Base-by-base conservation (phyloP, 2,888 invertebrate species). In the Mechanitis messenoides region DNA sequence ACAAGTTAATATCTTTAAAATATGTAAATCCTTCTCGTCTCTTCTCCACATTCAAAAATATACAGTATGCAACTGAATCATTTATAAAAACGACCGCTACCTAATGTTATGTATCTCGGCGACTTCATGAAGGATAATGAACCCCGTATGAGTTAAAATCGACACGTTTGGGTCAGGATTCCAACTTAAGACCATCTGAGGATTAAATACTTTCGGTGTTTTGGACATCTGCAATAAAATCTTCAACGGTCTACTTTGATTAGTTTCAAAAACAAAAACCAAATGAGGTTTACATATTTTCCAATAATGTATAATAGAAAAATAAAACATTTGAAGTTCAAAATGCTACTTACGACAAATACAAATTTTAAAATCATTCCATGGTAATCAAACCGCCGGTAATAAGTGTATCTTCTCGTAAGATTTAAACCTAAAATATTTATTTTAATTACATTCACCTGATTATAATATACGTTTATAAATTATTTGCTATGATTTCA, bases 311-410 rank as follows among this genome's bases (percentile, higher is more conserved):
- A 20, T 20, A 20, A 20, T 20, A 20, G 20, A 20, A 20, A 20
- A 20, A 20, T 20, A 20, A 20, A 20, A 20, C 20, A 20, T 20
- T 20, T 20, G 20, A 20, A 3, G n/a, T 9, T 20, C 2, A 28
- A 5, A 6, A 2, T 7, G 0, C 3, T 58, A 75, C 80, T 76
- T 72, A 85, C 85, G 20, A 84, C 82, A 3, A 73, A 68, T 2
- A 79, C 74, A 66, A 81, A 73, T 46, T 75, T 74, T 70, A 85
- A 66, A 2, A 72, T 61, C 60, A 71, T 72, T 45, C 77, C 69
- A 7, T 76, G 69, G 53, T 84, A 85, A 64, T 85, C 68, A 80
- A 81, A 85, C 33, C 84, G 66, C 20, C 74, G 66, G 50, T 81
- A 81, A 58, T 80, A 85, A 64, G 83, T 83, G 65, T 75, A 82